Conservation (phyloP, 2,888 invertebrate genomes). For the Macrosiphum euphorbiae region DNA sequence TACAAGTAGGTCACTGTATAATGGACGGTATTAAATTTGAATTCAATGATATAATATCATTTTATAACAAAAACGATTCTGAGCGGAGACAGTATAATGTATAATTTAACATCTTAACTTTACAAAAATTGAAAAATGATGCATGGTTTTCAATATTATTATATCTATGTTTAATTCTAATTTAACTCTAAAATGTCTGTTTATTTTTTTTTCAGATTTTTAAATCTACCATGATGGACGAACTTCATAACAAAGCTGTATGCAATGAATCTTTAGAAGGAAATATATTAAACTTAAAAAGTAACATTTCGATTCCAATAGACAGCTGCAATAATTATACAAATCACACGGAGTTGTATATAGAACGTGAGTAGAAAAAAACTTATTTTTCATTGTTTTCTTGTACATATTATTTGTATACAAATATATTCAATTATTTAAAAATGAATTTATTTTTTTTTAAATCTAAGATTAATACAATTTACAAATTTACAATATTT, state of each 20-base stretch:
- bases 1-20: too few relatives aligned
- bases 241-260: not conserved
- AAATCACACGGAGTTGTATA: slow-evolving; percentile 26
- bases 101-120: not conserved
- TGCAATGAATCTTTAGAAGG: not conserved
- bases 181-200: not conserved
- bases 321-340: not conserved
- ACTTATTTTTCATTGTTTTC: not conserved
- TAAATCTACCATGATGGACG: slow-evolving; percentile 20
- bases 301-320: not conserved
- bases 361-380: slow-evolving; percentile 47
- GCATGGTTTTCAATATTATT: not conserved
- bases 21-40: too few relatives aligned
- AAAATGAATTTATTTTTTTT: not conserved
- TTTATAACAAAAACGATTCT: too few relatives aligned
- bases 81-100: too few relatives aligned
- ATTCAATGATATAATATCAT: too few relatives aligned
- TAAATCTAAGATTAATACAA: not conserved
- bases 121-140: not conserved
- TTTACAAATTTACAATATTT: not conserved
- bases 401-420: not conserved
- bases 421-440: not conserved
- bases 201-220: slow-evolving; percentile 23
- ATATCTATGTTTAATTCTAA: not conserved
- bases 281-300: not conserved